These are phyloP conservation scores for Rhinogobius similis DNA, from an alignment of 2,113 vertebrate species.

Conservation along the genomic window DNA sequence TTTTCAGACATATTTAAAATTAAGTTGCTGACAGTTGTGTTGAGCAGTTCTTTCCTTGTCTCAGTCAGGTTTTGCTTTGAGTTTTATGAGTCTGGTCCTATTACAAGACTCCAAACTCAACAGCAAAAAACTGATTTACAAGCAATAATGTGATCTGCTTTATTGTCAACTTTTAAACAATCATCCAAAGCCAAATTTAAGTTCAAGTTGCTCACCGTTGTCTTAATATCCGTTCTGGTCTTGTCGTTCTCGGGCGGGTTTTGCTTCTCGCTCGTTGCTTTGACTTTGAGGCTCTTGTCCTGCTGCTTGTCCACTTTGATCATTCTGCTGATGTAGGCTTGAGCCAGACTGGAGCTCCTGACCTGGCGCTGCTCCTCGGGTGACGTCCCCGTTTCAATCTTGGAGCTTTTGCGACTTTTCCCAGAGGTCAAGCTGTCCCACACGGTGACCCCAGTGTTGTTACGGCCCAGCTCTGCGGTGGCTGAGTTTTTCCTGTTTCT, in stretches of 20 bases:
- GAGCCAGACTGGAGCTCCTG: constrained; percentile 75
- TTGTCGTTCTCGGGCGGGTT: constrained; percentile 77
- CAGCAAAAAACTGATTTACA: too few species aligned
- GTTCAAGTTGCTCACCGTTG: constrained; percentile 80
- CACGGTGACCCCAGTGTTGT: constrained; percentile 61
- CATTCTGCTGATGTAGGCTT: constrained; percentile 92
- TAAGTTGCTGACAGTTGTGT: too few species aligned
- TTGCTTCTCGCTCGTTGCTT: constrained; percentile 58
- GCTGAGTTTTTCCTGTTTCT: constrained; percentile 90
- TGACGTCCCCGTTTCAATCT: constrained; percentile 61
- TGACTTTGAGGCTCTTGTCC: constrained; percentile 82
- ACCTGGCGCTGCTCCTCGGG: constrained; percentile 76
- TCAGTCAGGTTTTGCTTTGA: too few species aligned
- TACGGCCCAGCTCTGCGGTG: constrained; percentile 77
- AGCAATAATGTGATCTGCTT: too few species aligned
- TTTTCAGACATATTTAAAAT: too few species aligned
- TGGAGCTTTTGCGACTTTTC: constrained; percentile 87
- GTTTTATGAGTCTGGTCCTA: too few species aligned
- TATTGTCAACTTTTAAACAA: too few species aligned
- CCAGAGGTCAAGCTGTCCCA: constrained; percentile 86
- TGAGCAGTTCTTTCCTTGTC: too few species aligned
- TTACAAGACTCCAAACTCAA: too few species aligned
- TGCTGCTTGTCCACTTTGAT: constrained; percentile 92
- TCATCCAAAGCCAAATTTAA: not conserved
- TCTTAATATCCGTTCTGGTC: constrained; percentile 72